Base-by-base conservation (phyloP, 2,888 invertebrate genomes). In the Piscicola geometra region DNA sequence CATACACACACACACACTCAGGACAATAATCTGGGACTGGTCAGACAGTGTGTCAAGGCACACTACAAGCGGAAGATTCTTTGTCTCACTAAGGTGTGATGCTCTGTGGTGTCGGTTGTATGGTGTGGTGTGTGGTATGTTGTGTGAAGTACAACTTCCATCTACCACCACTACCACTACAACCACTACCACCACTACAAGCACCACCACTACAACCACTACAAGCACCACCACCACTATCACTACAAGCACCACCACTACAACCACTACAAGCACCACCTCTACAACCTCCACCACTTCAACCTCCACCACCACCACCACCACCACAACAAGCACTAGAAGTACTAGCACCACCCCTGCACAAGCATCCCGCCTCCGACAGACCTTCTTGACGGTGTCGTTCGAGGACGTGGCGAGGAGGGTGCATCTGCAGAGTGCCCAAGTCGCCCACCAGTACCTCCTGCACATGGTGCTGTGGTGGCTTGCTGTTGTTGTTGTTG, bases 31-130 rank as follows among this genome's bases (percentile, higher is more conserved):
- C 85, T 86, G 82, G 89, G 89, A 18, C 82, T 89, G 75, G 87
- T 88, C 3, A 89, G 89, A 81, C 88, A 93, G 90, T 94, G 95
- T 69, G 88, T 93, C 71, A 90, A 91, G 80, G 93, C 93, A 79
- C 89, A 95, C 86, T 93, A 93, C 85, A 95, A 95, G 87, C 94
- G 95, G 86, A 96, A 94, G 86, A 98, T 98, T 81, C 94, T 96
- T 86, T 90, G 95, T 84, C 88, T 98, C 79, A 97, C 96, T 35
- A 95, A 94, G 81, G 85, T 85, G 78, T n/a, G 66, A 30, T 12
- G 12, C 50, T 41, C 41, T 41, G 41, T 41, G 41, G n/a, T n/a
- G n/a, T n/a, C n/a, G n/a, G n/a, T n/a, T n/a, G n/a, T n/a, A n/a
- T n/a, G n/a, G n/a, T n/a, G n/a, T n/a, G n/a, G n/a, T n/a, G n/a